Evolutionary conservation across 2,888 invertebrate genomes (phyloP).

Genomic region (Spilarctia lutea): DNA sequence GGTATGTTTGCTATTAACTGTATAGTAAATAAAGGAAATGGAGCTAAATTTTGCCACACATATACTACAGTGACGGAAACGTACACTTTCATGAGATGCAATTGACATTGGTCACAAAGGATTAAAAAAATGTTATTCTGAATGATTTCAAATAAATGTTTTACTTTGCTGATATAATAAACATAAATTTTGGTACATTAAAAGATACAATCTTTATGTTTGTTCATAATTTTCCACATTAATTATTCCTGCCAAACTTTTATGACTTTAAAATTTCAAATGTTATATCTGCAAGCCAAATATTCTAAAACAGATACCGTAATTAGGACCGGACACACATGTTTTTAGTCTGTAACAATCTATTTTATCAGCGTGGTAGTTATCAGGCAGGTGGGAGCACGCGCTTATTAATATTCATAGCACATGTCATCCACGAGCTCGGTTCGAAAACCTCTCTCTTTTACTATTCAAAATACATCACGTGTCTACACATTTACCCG

Average conservation of each 20-base stretch:
- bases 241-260: slow-evolving; percentile 36
- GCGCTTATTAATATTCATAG: slow-evolving; percentile 82
- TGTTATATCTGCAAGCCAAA: slow-evolving; percentile 45
- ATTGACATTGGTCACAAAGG: slow-evolving; percentile 6
- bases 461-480: slow-evolving; percentile 62
- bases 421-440: slow-evolving; percentile 65
- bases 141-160: neutral
- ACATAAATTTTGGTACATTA: neutral
- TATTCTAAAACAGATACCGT: slow-evolving; percentile 59
- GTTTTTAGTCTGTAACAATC: slow-evolving; percentile 60
- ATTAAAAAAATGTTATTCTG: slow-evolving; percentile 10
- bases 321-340: slow-evolving; percentile 57
- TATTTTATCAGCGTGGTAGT: slow-evolving; percentile 68
- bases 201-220: neutral
- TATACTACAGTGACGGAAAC: slow-evolving; percentile 21
- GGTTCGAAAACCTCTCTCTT: slow-evolving; percentile 60
- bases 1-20: slow-evolving; percentile 59
- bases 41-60: slow-evolving; percentile 30
- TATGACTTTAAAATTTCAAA: slow-evolving; percentile 52
- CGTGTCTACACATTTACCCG: slow-evolving; percentile 24
- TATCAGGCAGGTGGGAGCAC: slow-evolving; percentile 69
- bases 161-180: neutral
- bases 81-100: slow-evolving; percentile 10
- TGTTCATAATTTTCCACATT: slow-evolving; percentile 30
- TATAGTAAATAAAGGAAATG: slow-evolving; percentile 54